Base-by-base conservation (phyloP, 2,113 vertebrate genomes). In the Chionodraco myersi region DNA sequence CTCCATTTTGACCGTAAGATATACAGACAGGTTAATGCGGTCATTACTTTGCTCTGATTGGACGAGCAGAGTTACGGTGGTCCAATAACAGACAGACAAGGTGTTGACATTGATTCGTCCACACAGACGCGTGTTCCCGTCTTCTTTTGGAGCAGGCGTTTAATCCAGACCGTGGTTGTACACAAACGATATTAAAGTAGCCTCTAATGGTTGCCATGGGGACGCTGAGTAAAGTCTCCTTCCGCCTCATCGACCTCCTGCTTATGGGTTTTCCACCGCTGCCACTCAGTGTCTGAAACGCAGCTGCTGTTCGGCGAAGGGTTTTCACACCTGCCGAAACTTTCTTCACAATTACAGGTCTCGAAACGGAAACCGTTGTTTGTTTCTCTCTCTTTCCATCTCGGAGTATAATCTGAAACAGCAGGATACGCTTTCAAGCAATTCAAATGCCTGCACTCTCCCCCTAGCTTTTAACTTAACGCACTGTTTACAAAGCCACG, bases 181-280 rank as follows among this genome's bases (percentile, higher is more conserved):
- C 85, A 86, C 64, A 80, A 87, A 87, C 71, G 26, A 84, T 75
- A 89, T 82, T 34, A 61, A 68, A 85, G 88, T 65, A 80, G 77
- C 34, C 49, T 53, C 69, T 84, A 90, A 90, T 84, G 72, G 44
- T 80, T 82, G 77, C 77, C 73, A 3, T 1, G 65, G 59, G 85
- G 58, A 34, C 36, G 62, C 12, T 9, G 15, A 79, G 78, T 70
- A 67, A 84, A 80, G 65, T 81, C 79, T 79, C 44, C 53, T 4
- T 80, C 77, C 51, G 68, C 80, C 60, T 75, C 36, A 18, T 65
- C 79, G 86, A 86, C 86, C 83, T 74, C 66, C 7, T 0, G 66
- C 80, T 82, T 77, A 69, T 56, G 57, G 66, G 64, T 62, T 83
- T 41, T 79, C 69, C 13, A 0, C 48, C 1, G 59, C 67, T 54